Percentiles rank a stretch among this genome's conserved stretches.
Conservation (phyloP, 1,140 invertebrate species). For the Plutomurus gul region DNA sequence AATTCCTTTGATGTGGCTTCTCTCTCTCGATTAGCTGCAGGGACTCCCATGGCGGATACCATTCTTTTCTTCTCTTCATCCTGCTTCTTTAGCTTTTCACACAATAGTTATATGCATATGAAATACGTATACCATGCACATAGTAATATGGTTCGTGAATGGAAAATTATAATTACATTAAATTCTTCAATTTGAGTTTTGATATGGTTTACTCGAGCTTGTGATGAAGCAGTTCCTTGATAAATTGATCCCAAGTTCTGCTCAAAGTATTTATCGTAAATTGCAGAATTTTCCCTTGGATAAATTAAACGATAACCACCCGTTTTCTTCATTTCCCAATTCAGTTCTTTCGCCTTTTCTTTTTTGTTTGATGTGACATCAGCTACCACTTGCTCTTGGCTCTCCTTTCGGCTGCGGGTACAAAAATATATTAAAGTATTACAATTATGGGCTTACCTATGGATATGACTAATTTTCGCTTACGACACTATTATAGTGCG, state of each 20-base stretch:
- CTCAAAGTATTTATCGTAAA: slow-evolving; percentile 74
- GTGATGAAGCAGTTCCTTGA: slow-evolving; percentile 69
- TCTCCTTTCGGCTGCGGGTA: slow-evolving; percentile 62
- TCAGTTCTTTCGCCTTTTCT: not conserved
- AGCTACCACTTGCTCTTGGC: slow-evolving; percentile 64
- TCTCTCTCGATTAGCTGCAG: not conserved
- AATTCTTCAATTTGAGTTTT: slow-evolving; percentile 47
- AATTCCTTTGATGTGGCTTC: not conserved
- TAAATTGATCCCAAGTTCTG: slow-evolving; percentile 73
- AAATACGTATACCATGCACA: not conserved
- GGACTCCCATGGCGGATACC: not conserved
- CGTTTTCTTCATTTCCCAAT: slow-evolving; percentile 55
- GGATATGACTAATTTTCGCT: not conserved
- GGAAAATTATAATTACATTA: slow-evolving; percentile 36
- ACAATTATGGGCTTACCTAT: not conserved
- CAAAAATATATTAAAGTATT: not conserved
- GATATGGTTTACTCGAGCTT: slow-evolving; percentile 43
- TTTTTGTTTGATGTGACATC: slow-evolving; percentile 59
- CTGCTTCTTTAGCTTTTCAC: slow-evolving; percentile 45
- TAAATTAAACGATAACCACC: slow-evolving; percentile 73
- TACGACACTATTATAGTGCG: not conserved
- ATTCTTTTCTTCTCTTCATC: slow-evolving; percentile 44
- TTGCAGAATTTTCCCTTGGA: slow-evolving; percentile 59
- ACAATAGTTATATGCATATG: not conserved
- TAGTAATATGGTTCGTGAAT: not conserved